Evolutionary conservation across 2,113 vertebrate genomes (phyloP).

Genomic region (Rhombomys opimus): DNA sequence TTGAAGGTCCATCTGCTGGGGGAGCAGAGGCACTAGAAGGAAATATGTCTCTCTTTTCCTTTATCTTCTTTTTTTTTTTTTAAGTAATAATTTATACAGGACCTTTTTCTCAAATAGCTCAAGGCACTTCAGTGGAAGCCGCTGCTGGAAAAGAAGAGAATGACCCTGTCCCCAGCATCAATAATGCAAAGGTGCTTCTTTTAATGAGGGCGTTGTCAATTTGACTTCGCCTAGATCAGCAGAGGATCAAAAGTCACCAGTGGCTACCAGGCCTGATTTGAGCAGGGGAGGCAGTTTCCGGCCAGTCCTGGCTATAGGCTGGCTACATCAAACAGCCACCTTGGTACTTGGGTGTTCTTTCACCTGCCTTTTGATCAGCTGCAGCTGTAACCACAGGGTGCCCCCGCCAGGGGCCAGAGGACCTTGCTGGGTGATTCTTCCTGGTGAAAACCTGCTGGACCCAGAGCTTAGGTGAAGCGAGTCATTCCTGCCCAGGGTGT

Average conservation of each 20-base stretch:
- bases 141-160: not conserved
- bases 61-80: conserved; percentile 44
- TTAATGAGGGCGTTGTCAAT: conserved; percentile 63
- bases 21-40: conserved; percentile 29
- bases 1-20: conserved; percentile 69
- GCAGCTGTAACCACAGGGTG: not conserved
- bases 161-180: conserved; percentile 41
- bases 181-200: conserved; percentile 63
- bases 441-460: not conserved
- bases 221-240: conserved; percentile 49
- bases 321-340: conserved; percentile 59
- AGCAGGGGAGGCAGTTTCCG: not conserved
- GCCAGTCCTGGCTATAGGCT: not conserved
- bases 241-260: conserved; percentile 70
- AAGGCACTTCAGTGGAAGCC: conserved; percentile 57
- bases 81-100: conserved; percentile 77
- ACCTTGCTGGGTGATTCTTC: not conserved
- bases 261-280: conserved; percentile 57
- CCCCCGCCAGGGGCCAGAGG: not conserved
- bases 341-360: not conserved
- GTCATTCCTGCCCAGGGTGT: not conserved
- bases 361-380: conserved; percentile 51
- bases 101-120: conserved; percentile 67
- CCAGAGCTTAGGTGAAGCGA: not conserved
- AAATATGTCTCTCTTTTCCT: conserved; percentile 47